These are phyloP conservation scores for Lerista edwardsae DNA, from an alignment of 2,797 vertebrate genomes.

Conservation along the genomic window DNA sequence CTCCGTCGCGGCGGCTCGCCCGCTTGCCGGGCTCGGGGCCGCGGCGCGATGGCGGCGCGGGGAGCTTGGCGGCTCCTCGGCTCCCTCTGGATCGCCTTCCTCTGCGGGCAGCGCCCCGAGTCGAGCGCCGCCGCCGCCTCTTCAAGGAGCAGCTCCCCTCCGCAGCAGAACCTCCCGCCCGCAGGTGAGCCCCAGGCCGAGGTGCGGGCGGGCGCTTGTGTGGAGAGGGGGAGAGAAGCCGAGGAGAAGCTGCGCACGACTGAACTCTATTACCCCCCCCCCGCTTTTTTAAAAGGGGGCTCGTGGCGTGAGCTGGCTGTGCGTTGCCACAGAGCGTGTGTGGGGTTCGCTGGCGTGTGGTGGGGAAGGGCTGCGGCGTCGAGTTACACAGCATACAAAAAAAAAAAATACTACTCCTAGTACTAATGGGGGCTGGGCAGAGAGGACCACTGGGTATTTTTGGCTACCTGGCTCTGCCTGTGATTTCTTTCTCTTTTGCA, in stretches of 20 bases:
- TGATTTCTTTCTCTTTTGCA: too few relatives aligned
- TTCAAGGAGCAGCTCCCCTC: constrained; percentile 58
- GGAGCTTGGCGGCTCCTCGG: constrained; percentile 59
- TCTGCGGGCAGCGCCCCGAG: constrained; percentile 43
- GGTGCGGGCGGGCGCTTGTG: not conserved
- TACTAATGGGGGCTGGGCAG: not conserved
- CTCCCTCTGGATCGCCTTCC: constrained; percentile 58
- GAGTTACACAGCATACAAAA: not conserved
- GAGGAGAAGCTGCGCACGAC: not conserved
- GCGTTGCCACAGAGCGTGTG: not conserved
- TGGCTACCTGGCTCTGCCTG: too few relatives aligned
- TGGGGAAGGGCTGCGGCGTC: not conserved
- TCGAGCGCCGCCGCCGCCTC: constrained; percentile 28
- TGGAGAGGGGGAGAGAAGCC: not conserved
- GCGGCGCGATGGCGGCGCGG: constrained; percentile 63
- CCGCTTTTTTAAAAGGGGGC: not conserved
- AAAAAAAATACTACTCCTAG: too few relatives aligned
- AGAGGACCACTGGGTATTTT: too few relatives aligned
- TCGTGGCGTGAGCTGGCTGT: not conserved
- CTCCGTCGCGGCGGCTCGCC: constrained; percentile 3
- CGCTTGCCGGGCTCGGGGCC: constrained; percentile 28
- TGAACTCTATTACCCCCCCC: not conserved
- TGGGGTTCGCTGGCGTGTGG: not conserved
- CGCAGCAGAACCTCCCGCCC: constrained; percentile 58
- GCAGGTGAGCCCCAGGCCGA: constrained; percentile 4